phyloP scores from a whole-genome alignment of 2,797 vertebrate species.

The Epinephelus malabaricus region DNA sequence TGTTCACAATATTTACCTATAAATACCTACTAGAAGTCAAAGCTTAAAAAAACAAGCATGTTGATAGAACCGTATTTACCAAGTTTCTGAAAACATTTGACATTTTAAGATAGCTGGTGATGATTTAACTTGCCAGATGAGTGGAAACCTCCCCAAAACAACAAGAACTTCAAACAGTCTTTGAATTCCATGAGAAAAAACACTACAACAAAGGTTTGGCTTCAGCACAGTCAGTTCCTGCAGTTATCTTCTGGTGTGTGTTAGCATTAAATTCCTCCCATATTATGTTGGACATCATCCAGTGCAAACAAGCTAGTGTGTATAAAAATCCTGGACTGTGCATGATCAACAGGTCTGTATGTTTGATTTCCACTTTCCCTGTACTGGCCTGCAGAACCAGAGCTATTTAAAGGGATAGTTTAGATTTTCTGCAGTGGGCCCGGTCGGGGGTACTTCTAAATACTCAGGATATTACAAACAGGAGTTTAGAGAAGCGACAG shows the following conservation, averaged over 20 bases:
- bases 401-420: no score
- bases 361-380: constrained; percentile 25
- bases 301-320: constrained; percentile 51
- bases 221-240: constrained; percentile 32
- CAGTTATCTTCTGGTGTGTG: constrained; percentile 25
- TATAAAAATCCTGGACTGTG: constrained; percentile 20
- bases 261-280: constrained; percentile 23
- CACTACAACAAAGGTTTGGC: constrained; percentile 28
- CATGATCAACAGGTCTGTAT: neutral
- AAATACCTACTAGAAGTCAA: no score
- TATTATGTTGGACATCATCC: constrained; percentile 47
- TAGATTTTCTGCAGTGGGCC: no score
- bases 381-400: neutral
- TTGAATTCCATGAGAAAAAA: constrained; percentile 13
- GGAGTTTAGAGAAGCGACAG: no score
- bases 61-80: no score
- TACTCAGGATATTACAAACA: no score
- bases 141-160: neutral
- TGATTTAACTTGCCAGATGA: neutral
- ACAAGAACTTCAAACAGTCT: constrained; percentile 10
- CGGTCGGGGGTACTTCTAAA: no score
- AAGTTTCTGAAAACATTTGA: no score
- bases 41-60: no score
- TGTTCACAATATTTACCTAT: no score
- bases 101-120: neutral